Evolutionary conservation across 2,888 invertebrate species (phyloP), one percentile per base, ranked within the genome.

Genomic region (Epistrophe eligans): DNA sequence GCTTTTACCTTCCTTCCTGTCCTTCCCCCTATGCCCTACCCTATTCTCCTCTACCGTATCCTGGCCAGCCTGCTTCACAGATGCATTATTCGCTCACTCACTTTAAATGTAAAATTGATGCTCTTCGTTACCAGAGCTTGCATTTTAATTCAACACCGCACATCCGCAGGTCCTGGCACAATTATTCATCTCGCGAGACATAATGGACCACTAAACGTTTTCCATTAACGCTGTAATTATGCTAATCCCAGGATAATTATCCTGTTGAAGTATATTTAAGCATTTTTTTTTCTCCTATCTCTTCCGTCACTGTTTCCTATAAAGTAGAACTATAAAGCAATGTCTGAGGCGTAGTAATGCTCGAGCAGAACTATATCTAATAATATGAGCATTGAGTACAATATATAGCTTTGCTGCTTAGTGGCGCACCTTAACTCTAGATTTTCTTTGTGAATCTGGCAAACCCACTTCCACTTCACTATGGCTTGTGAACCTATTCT

Each of bases 141-240:
- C 62, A 77, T 81, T 80, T 84, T 62, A 81, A 81, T 73, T 81
- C 73, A 32, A 9, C 7, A 35, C 81, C 24, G 77, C 77, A 77
- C 77, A 77, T 73, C 81, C 85, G 73, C 57, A 67, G 81, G 77
- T 85, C 71, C 71, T 80, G 55, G 45, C 73, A 77, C 77, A 77
- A 77, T 81, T 77, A 82, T 83, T 87, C 87, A 74, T 82, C 82
- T 82, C 77, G 60, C 79, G 76, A 79, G 87, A 82, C 74, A 76
- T 87, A 87, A 87, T 87, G 87, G 82, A 82, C 87, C 82, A 79
- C 87, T 87, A 87, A 87, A 87, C 87, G 82, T 72, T 87, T 83
- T 83, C 87, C 87, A 87, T 87, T 87, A 87, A 79, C 87, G 71
- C 50, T 66, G 71, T 87, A 87, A 87, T 87, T 87, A 87, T 87